Base-by-base conservation (phyloP, 2,797 vertebrate species). In the Hypotaenidia okinawae region DNA sequence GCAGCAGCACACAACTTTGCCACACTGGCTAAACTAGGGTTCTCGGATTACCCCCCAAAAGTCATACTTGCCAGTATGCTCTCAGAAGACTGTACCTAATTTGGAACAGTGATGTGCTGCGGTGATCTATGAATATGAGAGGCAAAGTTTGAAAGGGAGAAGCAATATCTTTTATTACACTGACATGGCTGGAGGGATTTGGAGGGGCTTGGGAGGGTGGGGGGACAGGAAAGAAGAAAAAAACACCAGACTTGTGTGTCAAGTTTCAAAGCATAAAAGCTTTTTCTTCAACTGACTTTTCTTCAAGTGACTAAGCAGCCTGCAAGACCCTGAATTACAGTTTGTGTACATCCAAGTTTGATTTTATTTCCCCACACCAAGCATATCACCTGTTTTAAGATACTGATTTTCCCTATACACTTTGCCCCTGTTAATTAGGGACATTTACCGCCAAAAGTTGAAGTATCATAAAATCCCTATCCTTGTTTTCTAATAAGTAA, bases 21-120 rank as follows among this genome's bases (percentile, higher is more conserved):
- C 85, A 93, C 80, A 87, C 8, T 62, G 66, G 72, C 78, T 92
- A 88, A 91, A 80, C 51, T 16, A 62, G 24, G 21, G 22, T 74
- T 94, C 94, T 96, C 94, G 79, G 47, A 82, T 95, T 96, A 94
- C 76, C 7, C 72, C 61, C 33, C 10, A 17, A 81, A 93, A 94
- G 57, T 74, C 67, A 39, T 55, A 76, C 39, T 93, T 91, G 83
- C 70, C 80, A 92, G 68, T 24, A 82, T 79, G 64, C 64, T 82
- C 27, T 1, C 61, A 97, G 77, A 96, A 96, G 90, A 93, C 30
- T 87, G 45, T 49, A 90, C 43, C 57, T 93, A 89, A 93, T 94
- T 90, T 92, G 75, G 91, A 94, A 84, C 86, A 92, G 80, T 7
- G 27, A 84, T 89, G 52, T 59, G 37, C 47, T 84, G 73, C 73